These are phyloP conservation scores for Phalacrocorax aristotelis DNA, from an alignment of 2,113 vertebrate genomes.

Conservation along the genomic window DNA sequence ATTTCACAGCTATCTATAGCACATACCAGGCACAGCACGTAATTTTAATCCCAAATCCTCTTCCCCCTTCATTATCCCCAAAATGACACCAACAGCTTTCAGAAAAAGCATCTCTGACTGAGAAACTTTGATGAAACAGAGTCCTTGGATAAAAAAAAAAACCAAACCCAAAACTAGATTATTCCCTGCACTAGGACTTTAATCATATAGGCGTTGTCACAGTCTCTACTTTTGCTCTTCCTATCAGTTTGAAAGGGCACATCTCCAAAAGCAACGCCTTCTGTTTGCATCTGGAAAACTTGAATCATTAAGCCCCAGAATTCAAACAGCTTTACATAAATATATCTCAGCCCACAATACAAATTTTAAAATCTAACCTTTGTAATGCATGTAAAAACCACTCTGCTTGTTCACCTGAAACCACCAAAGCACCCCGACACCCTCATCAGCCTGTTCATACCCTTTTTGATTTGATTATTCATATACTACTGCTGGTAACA, in stretches of 20 bases:
- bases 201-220: fast-evolving
- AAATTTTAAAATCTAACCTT: neutral
- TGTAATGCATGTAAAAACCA: fast-evolving
- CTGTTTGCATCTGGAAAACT: neutral
- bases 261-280: neutral
- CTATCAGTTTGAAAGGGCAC: neutral
- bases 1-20: constrained; percentile 64
- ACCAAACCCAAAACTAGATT: too few relatives aligned
- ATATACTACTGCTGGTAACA: neutral
- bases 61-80: constrained; percentile 41
- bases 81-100: constrained; percentile 25
- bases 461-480: neutral
- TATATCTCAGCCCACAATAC: fast-evolving
- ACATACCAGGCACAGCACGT: constrained; percentile 26
- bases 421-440: neutral
- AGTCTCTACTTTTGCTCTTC: neutral
- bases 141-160: neutral
- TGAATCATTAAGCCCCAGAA: neutral
- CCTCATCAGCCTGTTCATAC: neutral
- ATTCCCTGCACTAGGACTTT: neutral
- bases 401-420: neutral
- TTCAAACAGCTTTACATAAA: neutral
- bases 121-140: neutral
- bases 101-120: neutral
- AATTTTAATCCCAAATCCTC: constrained; percentile 70